phyloP scores from a whole-genome alignment of 2,888 invertebrate genomes.

The Embidobia sp. region DNA sequence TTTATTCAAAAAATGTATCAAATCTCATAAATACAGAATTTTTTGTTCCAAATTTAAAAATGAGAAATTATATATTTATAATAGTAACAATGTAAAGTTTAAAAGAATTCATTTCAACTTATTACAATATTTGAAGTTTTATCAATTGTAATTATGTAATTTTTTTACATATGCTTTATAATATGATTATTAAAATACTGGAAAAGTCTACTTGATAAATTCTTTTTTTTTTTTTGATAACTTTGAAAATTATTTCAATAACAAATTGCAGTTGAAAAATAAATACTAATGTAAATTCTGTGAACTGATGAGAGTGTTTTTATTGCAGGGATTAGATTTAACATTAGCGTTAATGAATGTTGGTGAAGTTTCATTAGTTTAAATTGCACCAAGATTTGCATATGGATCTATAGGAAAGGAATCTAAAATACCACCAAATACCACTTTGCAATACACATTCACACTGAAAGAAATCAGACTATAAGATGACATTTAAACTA shows the following conservation, averaged over 20 bases:
- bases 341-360: conserved; percentile 92
- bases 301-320: not conserved
- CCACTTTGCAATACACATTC: conserved; percentile 87
- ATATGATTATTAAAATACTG: too few species aligned
- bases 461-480: conserved; percentile 87
- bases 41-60: too few species aligned
- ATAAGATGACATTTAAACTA: conserved; percentile 86
- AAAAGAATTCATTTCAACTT: too few species aligned
- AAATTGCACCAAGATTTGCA: conserved; percentile 90
- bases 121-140: too few species aligned
- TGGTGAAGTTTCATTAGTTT: conserved; percentile 89
- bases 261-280: too few species aligned
- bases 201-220: too few species aligned
- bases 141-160: not conserved
- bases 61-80: too few species aligned
- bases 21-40: not conserved
- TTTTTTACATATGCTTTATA: conserved; percentile 58
- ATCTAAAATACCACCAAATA: conserved; percentile 86
- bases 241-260: too few species aligned
- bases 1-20: not conserved
- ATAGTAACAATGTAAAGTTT: too few species aligned
- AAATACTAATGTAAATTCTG: conserved; percentile 3
- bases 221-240: too few species aligned
- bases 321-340: conserved; percentile 90
- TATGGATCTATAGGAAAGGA: conserved; percentile 89